Evolutionary conservation across 2,797 vertebrate species (phyloP).

Genomic region (Neosalanx taihuensis): DNA sequence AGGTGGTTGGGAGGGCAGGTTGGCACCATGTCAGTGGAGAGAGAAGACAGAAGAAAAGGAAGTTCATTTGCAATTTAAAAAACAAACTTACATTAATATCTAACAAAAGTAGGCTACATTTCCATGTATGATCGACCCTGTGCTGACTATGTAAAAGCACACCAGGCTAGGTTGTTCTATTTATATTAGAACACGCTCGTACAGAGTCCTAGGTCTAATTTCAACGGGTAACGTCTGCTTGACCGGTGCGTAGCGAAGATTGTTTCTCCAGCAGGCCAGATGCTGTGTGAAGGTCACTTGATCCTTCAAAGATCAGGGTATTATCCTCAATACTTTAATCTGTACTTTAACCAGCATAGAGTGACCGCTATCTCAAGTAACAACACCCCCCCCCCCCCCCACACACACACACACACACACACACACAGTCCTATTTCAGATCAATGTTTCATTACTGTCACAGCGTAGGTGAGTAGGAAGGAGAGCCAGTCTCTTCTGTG

Average conservation of each 20-base stretch:
- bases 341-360: not conserved
- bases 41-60: conserved; percentile 23
- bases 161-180: too few relatives aligned
- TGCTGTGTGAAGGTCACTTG: conserved; percentile 2
- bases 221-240: too few relatives aligned
- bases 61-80: not conserved
- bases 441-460: conserved; percentile 69
- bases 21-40: conserved; percentile 14
- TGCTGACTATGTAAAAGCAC: too few relatives aligned
- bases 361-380: too few relatives aligned
- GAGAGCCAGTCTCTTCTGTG: conserved; percentile 42
- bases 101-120: too few relatives aligned
- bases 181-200: too few relatives aligned
- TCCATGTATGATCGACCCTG: too few relatives aligned
- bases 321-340: conserved; percentile 25
- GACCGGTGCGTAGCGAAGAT: too few relatives aligned
- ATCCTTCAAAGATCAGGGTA: conserved; percentile 8
- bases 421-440: conserved; percentile 31
- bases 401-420: conserved; percentile 9
- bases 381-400: conserved; percentile 15
- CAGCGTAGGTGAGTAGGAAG: conserved; percentile 64
- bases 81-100: too few relatives aligned
- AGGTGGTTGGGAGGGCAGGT: not conserved
- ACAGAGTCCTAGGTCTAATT: too few relatives aligned
- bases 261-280: not conserved